Evolutionary conservation across 64 coral and sea anemone species (phyloP).

Genomic region (Dendronephthya gigantea): DNA sequence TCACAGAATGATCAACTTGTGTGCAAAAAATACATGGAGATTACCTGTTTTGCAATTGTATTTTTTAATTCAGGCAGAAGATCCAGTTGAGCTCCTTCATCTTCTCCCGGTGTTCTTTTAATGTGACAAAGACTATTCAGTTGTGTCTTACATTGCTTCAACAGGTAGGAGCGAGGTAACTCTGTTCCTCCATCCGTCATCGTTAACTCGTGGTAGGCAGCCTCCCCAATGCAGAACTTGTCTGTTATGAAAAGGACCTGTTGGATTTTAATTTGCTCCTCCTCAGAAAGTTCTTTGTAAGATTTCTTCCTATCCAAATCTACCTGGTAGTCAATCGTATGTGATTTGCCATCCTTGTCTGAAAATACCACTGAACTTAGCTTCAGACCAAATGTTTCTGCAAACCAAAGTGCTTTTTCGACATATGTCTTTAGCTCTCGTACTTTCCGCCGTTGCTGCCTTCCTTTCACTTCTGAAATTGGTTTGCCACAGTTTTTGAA

Average conservation of each 20-base stretch:
- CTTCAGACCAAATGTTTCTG: neutral
- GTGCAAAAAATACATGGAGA: neutral
- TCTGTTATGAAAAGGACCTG: neutral
- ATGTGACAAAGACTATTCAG: neutral
- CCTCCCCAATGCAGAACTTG: neutral
- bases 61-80: neutral
- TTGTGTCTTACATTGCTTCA: neutral
- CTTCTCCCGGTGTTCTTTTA: neutral
- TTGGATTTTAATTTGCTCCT: neutral
- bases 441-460: neutral
- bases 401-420: constrained; percentile 3
- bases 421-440: neutral
- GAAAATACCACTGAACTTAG: neutral
- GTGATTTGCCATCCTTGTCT: neutral
- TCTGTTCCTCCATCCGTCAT: neutral
- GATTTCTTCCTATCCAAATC: neutral
- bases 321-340: neutral
- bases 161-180: neutral
- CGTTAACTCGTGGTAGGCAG: neutral
- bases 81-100: constrained; percentile 2
- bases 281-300: neutral
- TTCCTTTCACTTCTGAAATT: neutral
- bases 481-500: neutral
- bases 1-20: neutral
- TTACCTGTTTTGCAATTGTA: neutral